Conservation (phyloP, 2,888 invertebrate species). For the Parnassius smintheus region DNA sequence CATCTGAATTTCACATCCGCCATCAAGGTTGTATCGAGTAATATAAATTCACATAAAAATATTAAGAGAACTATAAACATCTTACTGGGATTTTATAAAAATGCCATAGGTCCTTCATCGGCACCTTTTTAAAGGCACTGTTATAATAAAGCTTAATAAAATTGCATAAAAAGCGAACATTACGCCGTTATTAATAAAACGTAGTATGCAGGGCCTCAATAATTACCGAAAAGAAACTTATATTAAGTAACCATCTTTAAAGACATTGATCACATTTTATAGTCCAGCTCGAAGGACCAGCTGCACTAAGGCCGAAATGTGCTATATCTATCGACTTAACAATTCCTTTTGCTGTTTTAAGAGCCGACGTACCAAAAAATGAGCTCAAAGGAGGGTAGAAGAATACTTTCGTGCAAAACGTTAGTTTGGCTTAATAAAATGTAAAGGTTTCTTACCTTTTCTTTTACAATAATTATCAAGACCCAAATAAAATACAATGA, state of each 20-base stretch:
- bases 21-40: no score
- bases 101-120: not conserved
- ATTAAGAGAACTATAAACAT: not conserved
- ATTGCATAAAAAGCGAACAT: constrained; percentile 4
- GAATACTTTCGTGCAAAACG: no score
- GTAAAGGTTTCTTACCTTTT: no score
- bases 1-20: no score
- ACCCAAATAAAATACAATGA: constrained; percentile 10
- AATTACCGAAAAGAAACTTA: not conserved
- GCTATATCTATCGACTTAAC: not conserved
- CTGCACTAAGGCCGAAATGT: not conserved
- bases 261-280: not conserved
- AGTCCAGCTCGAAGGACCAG: constrained; percentile 9
- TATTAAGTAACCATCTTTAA: not conserved
- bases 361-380: no score
- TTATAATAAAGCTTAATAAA: constrained; percentile 4
- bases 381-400: no score
- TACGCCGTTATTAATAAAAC: not conserved
- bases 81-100: not conserved
- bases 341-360: no score
- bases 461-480: not conserved
- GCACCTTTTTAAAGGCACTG: constrained; percentile 18
- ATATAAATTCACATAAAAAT: no score
- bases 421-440: no score
- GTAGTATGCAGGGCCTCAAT: not conserved